Percentiles rank a stretch among this genome's conserved stretches.
phyloP scores from a whole-genome alignment of 2,113 vertebrate species.

The Dipodomys stephensi region DNA sequence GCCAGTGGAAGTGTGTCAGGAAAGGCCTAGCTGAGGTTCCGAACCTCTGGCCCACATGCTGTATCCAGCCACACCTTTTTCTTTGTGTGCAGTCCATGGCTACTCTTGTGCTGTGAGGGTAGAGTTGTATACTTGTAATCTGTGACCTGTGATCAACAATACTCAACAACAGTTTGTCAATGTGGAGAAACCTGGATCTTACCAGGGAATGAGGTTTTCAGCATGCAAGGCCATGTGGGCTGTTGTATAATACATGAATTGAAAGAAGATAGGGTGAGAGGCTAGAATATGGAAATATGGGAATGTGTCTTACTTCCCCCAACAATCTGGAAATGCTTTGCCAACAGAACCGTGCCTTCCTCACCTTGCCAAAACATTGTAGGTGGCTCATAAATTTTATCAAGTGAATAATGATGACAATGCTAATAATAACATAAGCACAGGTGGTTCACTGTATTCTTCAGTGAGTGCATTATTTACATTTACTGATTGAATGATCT shows the following conservation, averaged over 20 bases:
- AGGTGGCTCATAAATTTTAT: background rate
- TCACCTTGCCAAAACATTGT: background rate
- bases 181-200: background rate
- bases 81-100: fast-evolving
- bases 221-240: background rate
- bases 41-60: fast-evolving
- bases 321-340: background rate
- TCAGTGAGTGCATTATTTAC: background rate
- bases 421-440: background rate
- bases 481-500: background rate
- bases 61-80: too few relatives aligned
- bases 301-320: background rate
- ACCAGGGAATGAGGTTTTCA: background rate
- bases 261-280: background rate
- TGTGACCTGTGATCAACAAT: background rate
- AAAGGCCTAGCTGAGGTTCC: background rate
- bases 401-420: background rate
- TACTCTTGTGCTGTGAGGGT: background rate
- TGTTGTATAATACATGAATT: fast-evolving
- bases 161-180: background rate
- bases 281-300: background rate
- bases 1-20: background rate
- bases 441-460: background rate
- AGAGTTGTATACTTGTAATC: background rate
- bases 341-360: background rate